Percentiles rank a stretch among this genome's conserved stretches.
phyloP scores from a whole-genome alignment of 2,113 vertebrate species.

The Apistogramma diplotaenia region DNA sequence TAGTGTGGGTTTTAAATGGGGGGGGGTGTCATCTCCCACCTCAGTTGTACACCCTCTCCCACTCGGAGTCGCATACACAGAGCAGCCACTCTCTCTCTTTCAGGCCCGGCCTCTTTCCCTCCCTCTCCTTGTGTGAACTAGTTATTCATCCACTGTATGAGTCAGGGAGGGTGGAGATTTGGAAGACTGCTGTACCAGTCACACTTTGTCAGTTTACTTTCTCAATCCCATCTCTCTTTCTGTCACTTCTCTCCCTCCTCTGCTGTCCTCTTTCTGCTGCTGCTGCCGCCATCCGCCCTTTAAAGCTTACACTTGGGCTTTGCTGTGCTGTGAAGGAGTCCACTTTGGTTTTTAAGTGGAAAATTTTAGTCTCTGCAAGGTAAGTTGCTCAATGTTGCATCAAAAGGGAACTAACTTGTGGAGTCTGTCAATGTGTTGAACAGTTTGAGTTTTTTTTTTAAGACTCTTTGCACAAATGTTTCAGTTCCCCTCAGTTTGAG shows the following conservation, averaged over 20 bases:
- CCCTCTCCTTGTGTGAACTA: conserved; percentile 60
- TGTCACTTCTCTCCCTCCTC: background rate
- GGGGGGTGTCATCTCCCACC: background rate
- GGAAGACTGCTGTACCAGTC: conserved; percentile 80
- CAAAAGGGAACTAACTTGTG: conserved; percentile 11
- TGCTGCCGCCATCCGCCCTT: background rate
- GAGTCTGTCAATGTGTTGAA: background rate
- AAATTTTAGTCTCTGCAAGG: conserved; percentile 20
- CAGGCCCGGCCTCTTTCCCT: conserved; percentile 30
- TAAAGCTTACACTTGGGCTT: background rate
- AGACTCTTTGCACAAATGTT: background rate
- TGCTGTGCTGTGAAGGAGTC: background rate
- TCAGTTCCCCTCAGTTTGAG: background rate
- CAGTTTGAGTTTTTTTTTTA: background rate
- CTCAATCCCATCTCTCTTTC: conserved; percentile 20
- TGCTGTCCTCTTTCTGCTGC: background rate
- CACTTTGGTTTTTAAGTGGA: background rate
- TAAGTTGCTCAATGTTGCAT: conserved; percentile 30
- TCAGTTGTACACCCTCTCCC: background rate
- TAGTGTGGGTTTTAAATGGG: conserved; percentile 27
- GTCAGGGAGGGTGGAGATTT: conserved; percentile 78
- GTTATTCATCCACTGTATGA: conserved; percentile 80
- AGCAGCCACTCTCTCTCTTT: background rate
- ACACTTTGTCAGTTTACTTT: conserved; percentile 69
- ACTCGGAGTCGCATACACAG: background rate